These are phyloP conservation scores for Platycheirus albimanus DNA, from an alignment of 2,888 invertebrate species.

Conservation along the genomic window DNA sequence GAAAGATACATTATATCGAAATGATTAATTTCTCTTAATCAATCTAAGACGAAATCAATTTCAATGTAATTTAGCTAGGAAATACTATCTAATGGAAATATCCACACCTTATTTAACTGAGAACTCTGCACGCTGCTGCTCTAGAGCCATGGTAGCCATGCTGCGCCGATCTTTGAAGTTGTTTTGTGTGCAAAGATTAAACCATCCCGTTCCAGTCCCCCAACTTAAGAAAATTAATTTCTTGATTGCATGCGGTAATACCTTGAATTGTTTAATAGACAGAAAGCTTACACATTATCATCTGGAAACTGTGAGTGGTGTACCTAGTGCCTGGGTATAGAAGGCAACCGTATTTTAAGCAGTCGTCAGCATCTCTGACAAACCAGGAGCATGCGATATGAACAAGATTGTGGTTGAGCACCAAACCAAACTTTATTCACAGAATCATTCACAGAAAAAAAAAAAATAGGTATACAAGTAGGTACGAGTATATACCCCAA, in stretches of 20 bases:
- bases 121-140: not conserved
- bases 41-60: constrained; percentile 55
- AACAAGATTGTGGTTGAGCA: constrained; percentile 14
- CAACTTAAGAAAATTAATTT: constrained; percentile 64
- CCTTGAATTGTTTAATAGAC: constrained; percentile 61
- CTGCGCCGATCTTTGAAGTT: constrained; percentile 13
- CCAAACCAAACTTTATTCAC: constrained; percentile 7
- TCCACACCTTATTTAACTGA: constrained; percentile 52
- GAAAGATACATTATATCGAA: not conserved
- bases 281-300: constrained; percentile 56
- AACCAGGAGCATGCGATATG: constrained; percentile 23
- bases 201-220: constrained; percentile 6
- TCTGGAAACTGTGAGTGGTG: no score
- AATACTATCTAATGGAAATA: constrained; percentile 32
- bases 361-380: constrained; percentile 47
- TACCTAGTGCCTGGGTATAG: constrained; percentile 11
- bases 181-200: constrained; percentile 30
- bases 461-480: not conserved
- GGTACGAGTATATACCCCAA: not conserved
- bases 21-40: constrained; percentile 67
- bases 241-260: constrained; percentile 70
- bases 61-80: constrained; percentile 36
- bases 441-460: no score
- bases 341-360: constrained; percentile 4
- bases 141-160: no score